Evolutionary conservation across 1,140 invertebrate genomes (phyloP), one percentile per base, ranked within the genome.

Genomic region (Drosophila guanche): DNA sequence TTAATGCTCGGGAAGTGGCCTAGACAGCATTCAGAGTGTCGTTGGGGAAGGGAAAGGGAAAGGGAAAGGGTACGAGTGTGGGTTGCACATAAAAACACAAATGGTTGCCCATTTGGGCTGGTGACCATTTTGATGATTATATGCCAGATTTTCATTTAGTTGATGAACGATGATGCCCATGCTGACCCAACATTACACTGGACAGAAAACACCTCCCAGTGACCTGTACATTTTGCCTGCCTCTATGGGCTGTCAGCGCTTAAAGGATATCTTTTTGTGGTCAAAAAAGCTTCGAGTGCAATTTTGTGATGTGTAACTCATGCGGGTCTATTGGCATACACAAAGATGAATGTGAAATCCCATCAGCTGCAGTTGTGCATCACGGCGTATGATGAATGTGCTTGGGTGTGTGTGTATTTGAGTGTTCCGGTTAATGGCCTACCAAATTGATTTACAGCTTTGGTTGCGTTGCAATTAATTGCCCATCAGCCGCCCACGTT

Each of bases 61-160:
- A 5, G 25, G 25, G 3, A 12, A 37, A 37, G 33, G 33, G 33
- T 33, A 10, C 10, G 33, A 37, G 3, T 33, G 29, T 12, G 33
- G 10, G 58, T 7, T 68, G 60, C 47, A 25, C 66, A 69, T 69
- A 68, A 70, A 76, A 37, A 54, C 70, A 76, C 57, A 79, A 80
- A 80, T 80, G 63, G 42, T 47, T 53, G 65, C 48, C 67, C 71
- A 67, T 74, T 85, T 77, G 60, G 77, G 67, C 50, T 58, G 60
- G 60, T 45, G 43, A 68, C 84, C 63, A 56, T 68, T 81, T 68
- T 75, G 68, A 76, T 78, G 81, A 86, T 86, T 77, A 88, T 77
- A 88, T 78, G 77, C 83, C 69, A 75, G 73, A 86, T 88, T 88
- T 86, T 81, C 77, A 86, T 86, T 86, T 81, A 85, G 83, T 88